Conservation (phyloP, 2,888 invertebrate genomes). For the Lasioglossum calceatum region DNA sequence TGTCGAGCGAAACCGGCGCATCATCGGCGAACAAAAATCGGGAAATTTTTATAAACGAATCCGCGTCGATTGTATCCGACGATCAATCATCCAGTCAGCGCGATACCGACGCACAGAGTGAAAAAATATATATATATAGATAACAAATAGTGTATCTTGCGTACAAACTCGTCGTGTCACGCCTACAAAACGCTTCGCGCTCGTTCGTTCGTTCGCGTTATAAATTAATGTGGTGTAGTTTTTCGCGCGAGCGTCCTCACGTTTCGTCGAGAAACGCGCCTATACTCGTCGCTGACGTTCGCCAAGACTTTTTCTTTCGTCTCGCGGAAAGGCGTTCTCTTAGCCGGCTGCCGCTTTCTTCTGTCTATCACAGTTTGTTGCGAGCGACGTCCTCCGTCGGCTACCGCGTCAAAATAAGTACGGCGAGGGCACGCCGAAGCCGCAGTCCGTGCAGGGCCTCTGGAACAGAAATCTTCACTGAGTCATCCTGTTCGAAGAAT, state of each 20-base stretch:
- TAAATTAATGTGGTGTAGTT: constrained; percentile 26
- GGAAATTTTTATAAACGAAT: constrained; percentile 29
- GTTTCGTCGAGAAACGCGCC: constrained; percentile 28
- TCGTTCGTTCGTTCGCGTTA: background rate
- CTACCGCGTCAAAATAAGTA: constrained; percentile 61
- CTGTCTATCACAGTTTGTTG: constrained; percentile 53
- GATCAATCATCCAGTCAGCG: constrained; percentile 47
- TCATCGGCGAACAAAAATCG: constrained; percentile 23
- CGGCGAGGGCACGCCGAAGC: constrained; percentile 73
- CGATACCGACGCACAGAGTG: constrained; percentile 30
- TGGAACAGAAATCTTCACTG: constrained; percentile 46
- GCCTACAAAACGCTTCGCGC: background rate
- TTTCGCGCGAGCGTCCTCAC: constrained; percentile 9
- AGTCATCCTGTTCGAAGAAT: background rate
- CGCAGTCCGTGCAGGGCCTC: constrained; percentile 73
- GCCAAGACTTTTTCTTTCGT: constrained; percentile 4
- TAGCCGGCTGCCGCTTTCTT: constrained; percentile 69
- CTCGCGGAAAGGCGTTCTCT: background rate
- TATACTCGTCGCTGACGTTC: background rate
- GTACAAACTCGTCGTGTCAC: constrained; percentile 24
- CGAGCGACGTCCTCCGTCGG: constrained; percentile 48
- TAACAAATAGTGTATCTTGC: background rate
- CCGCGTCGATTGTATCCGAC: constrained; percentile 35
- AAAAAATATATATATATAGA: background rate
- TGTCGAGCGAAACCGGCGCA: constrained; percentile 10